Evolutionary conservation across 2,113 vertebrate genomes (phyloP).

Genomic region (Gobius niger): DNA sequence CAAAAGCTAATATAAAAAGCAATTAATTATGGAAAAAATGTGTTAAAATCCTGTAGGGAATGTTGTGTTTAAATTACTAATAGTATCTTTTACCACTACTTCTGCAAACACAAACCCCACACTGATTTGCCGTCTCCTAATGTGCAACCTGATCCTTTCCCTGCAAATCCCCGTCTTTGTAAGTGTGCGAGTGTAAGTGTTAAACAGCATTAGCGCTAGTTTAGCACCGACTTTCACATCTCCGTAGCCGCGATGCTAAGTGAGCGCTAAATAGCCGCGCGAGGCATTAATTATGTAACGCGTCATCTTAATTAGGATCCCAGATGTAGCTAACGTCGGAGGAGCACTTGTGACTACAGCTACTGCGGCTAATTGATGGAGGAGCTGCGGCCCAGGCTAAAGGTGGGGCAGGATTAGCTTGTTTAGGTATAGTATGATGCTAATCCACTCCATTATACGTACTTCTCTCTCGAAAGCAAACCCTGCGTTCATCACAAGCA

Average conservation of each 20-base stretch:
- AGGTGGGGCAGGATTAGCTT: constrained; percentile 28
- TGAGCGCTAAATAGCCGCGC: constrained; percentile 75
- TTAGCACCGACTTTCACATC: constrained; percentile 69
- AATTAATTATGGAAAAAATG: no score
- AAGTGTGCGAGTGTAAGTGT: background rate
- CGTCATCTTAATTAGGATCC: constrained; percentile 77
- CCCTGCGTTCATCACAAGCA: constrained; percentile 16
- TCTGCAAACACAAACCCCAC: background rate
- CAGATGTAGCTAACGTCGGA: constrained; percentile 68
- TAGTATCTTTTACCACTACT: background rate
- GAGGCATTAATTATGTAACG: constrained; percentile 77
- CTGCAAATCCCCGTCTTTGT: background rate
- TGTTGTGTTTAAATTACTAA: no score
- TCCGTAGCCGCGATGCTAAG: constrained; percentile 60
- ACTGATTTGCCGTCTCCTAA: background rate
- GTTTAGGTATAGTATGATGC: no score
- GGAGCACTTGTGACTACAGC: constrained; percentile 72
- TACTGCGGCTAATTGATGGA: constrained; percentile 66
- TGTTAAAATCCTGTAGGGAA: no score
- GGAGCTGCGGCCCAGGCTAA: constrained; percentile 41
- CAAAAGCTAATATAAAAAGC: no score
- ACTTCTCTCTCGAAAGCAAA: background rate
- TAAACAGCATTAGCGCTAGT: constrained; percentile 48
- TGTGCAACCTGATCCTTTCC: background rate
- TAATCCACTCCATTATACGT: no score